These are phyloP conservation scores for Rousettus leschenaultii DNA, from an alignment of 2,113 vertebrate genomes.

Conservation along the genomic window DNA sequence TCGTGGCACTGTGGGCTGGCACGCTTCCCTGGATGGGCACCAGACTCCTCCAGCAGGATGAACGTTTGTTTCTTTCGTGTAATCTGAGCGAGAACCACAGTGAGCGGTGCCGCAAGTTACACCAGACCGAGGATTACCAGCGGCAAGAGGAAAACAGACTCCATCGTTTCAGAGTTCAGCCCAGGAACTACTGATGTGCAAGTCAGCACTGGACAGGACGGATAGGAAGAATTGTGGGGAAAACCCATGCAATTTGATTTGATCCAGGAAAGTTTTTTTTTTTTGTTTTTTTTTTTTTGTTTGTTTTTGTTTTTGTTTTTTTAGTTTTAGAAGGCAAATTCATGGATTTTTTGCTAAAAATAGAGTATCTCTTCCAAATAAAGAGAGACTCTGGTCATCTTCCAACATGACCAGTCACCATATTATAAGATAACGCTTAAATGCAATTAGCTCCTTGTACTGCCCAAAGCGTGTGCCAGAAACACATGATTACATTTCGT, in stretches of 20 bases:
- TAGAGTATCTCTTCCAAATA: slow-evolving; percentile 36
- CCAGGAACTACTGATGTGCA: not conserved
- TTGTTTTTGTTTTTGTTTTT: not conserved
- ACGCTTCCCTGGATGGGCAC: not conserved
- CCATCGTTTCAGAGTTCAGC: slow-evolving; percentile 36
- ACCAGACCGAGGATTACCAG: slow-evolving; percentile 37
- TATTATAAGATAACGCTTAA: slow-evolving; percentile 81
- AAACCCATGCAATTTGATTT: not conserved
- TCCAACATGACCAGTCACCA: slow-evolving; percentile 54
- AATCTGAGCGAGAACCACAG: slow-evolving; percentile 49
- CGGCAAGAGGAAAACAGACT: slow-evolving; percentile 23
- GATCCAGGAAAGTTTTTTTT: not conserved
- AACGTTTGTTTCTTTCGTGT: slow-evolving; percentile 53
- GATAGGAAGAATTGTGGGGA: not conserved
- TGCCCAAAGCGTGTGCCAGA: slow-evolving; percentile 73
- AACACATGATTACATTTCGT: slow-evolving; percentile 69
- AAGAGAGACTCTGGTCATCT: slow-evolving; percentile 36
- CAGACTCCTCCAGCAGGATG: slow-evolving; percentile 31
- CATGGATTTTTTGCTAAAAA: slow-evolving; percentile 45
- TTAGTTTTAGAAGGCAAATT: slow-evolving; percentile 20
- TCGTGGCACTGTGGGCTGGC: slow-evolving; percentile 46
- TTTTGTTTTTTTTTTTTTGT: not conserved
- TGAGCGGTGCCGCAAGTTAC: slow-evolving; percentile 5
- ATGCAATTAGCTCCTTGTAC: slow-evolving; percentile 77
- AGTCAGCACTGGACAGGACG: not conserved